A percentile compares a stretch with the other conserved stretches of the same genome.
These are phyloP conservation scores for Papilio polyxenes DNA, from an alignment of 1,140 invertebrate genomes.

Conservation along the genomic window DNA sequence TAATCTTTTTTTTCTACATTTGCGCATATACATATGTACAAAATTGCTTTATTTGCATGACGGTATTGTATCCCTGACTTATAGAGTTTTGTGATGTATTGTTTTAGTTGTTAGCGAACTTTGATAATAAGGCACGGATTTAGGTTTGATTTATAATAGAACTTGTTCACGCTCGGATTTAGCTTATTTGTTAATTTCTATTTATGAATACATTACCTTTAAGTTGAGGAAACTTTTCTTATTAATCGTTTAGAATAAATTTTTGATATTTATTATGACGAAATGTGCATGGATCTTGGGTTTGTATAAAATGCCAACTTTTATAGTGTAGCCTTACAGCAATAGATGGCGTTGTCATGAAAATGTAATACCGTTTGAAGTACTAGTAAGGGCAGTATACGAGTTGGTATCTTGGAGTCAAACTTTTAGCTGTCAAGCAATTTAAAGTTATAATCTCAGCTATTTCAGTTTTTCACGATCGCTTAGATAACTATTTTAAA, in stretches of 20 bases:
- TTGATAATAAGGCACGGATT: slow-evolving; percentile 17
- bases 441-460: no score
- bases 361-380: not conserved
- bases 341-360: not conserved
- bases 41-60: slow-evolving; percentile 1
- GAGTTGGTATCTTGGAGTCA: no score
- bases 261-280: not conserved
- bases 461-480: no score
- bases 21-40: not conserved
- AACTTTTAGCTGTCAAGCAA: no score
- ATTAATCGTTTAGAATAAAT: not conserved
- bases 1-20: not conserved
- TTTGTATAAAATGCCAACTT: not conserved
- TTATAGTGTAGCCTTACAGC: not conserved
- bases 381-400: no score
- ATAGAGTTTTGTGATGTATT: slow-evolving; percentile 33
- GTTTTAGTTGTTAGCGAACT: slow-evolving; percentile 35
- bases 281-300: not conserved
- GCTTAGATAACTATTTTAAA: no score
- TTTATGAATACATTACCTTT: slow-evolving; percentile 14
- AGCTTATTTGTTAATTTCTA: slow-evolving; percentile 30
- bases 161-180: slow-evolving; percentile 31
- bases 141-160: slow-evolving; percentile 35
- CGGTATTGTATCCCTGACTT: slow-evolving; percentile 18
- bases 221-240: not conserved